Evolutionary conservation across 92 coral and sea anemone genomes (phyloP), one percentile per base, ranked within the genome.

Genomic region (Zoanthus sociatus): DNA sequence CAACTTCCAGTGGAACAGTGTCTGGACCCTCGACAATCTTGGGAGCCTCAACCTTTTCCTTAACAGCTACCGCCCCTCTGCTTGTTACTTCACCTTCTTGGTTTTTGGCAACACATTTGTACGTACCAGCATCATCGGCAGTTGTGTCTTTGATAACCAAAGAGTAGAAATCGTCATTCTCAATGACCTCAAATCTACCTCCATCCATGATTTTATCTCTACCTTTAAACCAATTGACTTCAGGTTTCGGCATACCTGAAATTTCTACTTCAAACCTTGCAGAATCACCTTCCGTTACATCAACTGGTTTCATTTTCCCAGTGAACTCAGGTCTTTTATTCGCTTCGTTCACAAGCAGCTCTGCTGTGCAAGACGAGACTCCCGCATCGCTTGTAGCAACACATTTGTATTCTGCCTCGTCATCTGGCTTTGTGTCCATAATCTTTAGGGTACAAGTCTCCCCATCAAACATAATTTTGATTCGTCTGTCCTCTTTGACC

Each of bases 401-500:
- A 11, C 97, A 92, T 73, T 95, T 92, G 87, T 90, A 96, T 77
- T 93, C 91, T n/a, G 95, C 98, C 76, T 96, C 98, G 75, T 96
- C 98, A 3, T 96, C 96, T 48, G 91, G 84, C 72, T 77, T 89
- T 60, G 98, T 89, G 15, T 92, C 88, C 73, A 33, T 83, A 69
- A 96, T 86, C 76, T 90, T 91, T 16, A 96, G 92, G 1, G 95
- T 89, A 78, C 96, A 87, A 47, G 84, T 79, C 60, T 93, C 94
- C 61, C 95, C 98, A 74, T 91, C 92, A 86, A 91, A 92, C 21
- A 84, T 92, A n/a, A 84, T 71, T 83, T 87, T 90, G 56, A 91
- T 87, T 48, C 99, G 92, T 71, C 86, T 89, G 83, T 91, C 96
- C 12, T 90, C 92, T 30, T 81, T 83, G 48, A 96, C 88, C 46